Evolutionary conservation across 2,797 vertebrate species (phyloP).

Genomic region (Enteromius fasciolatus): DNA sequence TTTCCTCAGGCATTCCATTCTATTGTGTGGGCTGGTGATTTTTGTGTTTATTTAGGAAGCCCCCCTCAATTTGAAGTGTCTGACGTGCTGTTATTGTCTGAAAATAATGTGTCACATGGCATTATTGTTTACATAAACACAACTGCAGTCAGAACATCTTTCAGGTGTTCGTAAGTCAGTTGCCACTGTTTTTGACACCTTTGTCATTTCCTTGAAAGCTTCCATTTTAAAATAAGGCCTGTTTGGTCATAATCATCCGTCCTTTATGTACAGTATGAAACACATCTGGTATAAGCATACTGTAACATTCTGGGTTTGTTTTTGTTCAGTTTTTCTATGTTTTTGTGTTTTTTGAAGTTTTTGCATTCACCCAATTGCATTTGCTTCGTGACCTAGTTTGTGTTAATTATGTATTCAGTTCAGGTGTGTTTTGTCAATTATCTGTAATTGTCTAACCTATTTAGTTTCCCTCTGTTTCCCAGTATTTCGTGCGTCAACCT

Average conservation of each 20-base stretch:
- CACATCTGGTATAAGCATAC: not conserved
- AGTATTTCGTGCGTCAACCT: no score
- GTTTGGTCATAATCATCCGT: conserved; percentile 1
- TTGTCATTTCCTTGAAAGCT: not conserved
- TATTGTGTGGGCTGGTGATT: conserved; percentile 60
- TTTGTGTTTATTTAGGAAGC: conserved; percentile 69
- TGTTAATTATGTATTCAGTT: no score
- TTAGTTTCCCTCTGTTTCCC: no score
- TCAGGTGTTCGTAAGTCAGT: not conserved
- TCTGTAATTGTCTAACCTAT: no score
- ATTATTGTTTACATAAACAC: conserved; percentile 39
- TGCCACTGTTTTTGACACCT: not conserved
- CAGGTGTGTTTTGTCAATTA: no score
- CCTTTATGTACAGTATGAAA: not conserved
- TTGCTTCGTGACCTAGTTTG: no score
- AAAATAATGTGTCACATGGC: conserved; percentile 51
- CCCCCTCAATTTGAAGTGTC: conserved; percentile 57
- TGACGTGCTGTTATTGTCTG: conserved; percentile 69
- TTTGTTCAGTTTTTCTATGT: no score
- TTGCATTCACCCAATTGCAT: no score
- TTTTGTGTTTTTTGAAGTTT: no score
- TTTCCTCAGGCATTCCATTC: conserved; percentile 69
- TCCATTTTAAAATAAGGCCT: not conserved
- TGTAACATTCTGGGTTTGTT: no score
- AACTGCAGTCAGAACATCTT: not conserved